Evolutionary conservation across 2,113 vertebrate species (phyloP), one percentile per base, ranked within the genome.

Genomic region (Telmatochromis sp.): DNA sequence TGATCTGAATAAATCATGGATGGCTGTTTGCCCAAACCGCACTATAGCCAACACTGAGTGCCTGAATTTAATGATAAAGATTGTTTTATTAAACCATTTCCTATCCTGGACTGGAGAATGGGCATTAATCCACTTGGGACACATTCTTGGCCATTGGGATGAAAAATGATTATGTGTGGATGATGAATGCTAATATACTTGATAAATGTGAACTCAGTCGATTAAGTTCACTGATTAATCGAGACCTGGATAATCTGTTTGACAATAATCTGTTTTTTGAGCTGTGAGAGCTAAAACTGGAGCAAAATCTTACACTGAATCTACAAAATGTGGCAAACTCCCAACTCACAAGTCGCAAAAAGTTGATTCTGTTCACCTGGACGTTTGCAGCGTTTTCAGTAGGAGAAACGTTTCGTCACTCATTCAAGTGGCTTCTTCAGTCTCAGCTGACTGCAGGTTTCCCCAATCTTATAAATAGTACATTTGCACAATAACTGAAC

Each of bases 11-110:
- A 81, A 87, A 80, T 87, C 68, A 28, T 4, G 1, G 31, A 37
- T 84, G 90, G 86, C 85, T 70, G 21, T 87, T 87, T 87, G 82
- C 92, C 88, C 68, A 65, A 85, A 83, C 8, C 2, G 2, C 21
- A 82, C 35, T 84, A 51, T 21, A 28, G 55, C 83, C 81, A 79
- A 87, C 81, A 83, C 54, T 78, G 57, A 85, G 40, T 60, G 83
- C 81, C 80, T 58, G 82, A 58, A 78, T 85, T 19, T 86, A 88
- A 91, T 65, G 19, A 87, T 86, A 26, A 85, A 70, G 40, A 83
- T 86, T 85, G 82, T 47, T 31, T n/a, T 68, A 65, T 81, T 81
- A 80, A 89, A 63, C 21, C 19, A 35, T 63, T 78, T 82, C 49
- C 58, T 83, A 26, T 92, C 57, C 26, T 6, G 65, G 65, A 90